Evolutionary conservation across 2,113 vertebrate genomes (phyloP).

Genomic region (Serilophus lunatus): DNA sequence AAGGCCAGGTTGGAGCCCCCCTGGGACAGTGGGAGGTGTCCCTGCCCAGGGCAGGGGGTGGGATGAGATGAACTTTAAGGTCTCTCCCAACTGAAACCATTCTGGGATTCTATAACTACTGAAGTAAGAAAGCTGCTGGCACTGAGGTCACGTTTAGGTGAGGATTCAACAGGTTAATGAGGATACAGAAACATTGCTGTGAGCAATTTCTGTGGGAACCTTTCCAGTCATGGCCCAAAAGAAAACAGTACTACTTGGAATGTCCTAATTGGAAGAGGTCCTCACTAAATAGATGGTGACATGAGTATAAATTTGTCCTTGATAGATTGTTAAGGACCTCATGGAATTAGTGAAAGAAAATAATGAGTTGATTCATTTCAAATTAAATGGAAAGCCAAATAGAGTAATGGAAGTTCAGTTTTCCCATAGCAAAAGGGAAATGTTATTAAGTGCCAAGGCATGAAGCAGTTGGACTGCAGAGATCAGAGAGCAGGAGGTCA

Average conservation of each 20-base stretch:
- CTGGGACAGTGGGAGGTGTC: not conserved
- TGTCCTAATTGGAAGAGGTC: not conserved
- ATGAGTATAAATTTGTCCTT: not conserved
- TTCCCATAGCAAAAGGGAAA: not conserved
- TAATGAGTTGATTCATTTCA: not conserved
- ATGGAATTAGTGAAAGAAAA: not conserved
- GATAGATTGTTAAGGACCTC: not conserved
- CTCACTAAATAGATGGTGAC: not conserved
- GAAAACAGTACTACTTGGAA: not conserved
- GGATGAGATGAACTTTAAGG: rapidly evolving
- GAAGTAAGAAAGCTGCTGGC: not conserved
- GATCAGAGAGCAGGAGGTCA: not conserved
- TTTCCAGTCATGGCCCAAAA: not conserved
- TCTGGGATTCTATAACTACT: not conserved
- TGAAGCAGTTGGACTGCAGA: not conserved
- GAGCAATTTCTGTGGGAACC: not conserved
- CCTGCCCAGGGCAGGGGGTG: not conserved
- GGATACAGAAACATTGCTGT: too few species aligned
- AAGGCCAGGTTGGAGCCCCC: not conserved
- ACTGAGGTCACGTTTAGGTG: not conserved
- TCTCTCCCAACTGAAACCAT: not conserved
- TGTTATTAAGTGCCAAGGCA: rapidly evolving
- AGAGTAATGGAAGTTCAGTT: not conserved
- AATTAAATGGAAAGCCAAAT: not conserved
- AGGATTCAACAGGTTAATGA: not conserved